Percentiles rank a stretch among this genome's conserved stretches.
These are phyloP conservation scores for Akabosia matsudoensis DNA, from an alignment of 1,140 invertebrate species.

Conservation along the genomic window DNA sequence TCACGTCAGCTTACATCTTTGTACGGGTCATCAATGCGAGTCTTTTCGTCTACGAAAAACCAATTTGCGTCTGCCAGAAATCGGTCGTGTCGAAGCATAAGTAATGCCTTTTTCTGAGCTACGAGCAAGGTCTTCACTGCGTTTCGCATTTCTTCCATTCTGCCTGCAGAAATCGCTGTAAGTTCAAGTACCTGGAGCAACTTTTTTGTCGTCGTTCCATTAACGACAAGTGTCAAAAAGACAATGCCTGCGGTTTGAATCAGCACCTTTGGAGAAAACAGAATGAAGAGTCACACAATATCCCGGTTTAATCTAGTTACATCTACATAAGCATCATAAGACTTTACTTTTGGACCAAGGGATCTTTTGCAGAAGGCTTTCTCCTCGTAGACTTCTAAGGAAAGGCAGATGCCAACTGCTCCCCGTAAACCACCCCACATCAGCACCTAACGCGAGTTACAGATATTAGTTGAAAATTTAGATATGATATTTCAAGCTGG, in stretches of 20 bases:
- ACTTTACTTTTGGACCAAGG: conserved; percentile 46
- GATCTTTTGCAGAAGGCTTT: conserved; percentile 46
- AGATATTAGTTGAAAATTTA: no score
- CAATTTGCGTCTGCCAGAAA: conserved; percentile 56
- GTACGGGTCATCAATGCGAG: conserved; percentile 48
- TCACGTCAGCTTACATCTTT: background rate
- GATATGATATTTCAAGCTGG: no score
- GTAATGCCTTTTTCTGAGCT: conserved; percentile 48
- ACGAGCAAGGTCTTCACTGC: conserved; percentile 50
- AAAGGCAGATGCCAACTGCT: conserved; percentile 54
- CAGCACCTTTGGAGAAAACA: conserved; percentile 48
- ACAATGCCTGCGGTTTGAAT: conserved; percentile 54
- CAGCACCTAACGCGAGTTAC: background rate
- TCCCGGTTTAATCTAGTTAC: background rate
- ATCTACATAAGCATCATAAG: background rate
- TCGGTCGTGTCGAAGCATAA: conserved; percentile 53
- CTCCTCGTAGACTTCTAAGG: conserved; percentile 52
- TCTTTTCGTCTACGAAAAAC: conserved; percentile 51
- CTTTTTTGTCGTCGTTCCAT: conserved; percentile 52
- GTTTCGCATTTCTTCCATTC: conserved; percentile 52
- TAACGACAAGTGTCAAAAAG: conserved; percentile 53
- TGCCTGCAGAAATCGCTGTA: conserved; percentile 52
- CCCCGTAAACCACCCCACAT: conserved; percentile 48
- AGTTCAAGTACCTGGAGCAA: conserved; percentile 52
- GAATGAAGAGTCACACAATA: background rate